Conservation (phyloP, 1,140 invertebrate genomes). For the Megalopta genalis region DNA sequence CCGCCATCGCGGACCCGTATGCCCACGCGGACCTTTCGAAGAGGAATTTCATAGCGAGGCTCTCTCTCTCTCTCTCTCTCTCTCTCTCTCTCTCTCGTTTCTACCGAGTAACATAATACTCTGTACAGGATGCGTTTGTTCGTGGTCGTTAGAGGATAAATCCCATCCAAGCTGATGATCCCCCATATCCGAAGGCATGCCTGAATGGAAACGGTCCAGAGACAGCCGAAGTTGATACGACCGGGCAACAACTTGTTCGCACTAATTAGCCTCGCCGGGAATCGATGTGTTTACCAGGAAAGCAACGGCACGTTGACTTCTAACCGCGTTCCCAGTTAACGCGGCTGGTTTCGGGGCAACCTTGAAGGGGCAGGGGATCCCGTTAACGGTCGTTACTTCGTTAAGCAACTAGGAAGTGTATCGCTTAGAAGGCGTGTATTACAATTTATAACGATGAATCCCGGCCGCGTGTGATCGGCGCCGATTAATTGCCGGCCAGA, state of each 20-base stretch:
- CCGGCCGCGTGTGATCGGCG: conserved; percentile 41
- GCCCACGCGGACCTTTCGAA: not conserved
- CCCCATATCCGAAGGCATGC: not conserved
- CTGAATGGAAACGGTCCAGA: not conserved
- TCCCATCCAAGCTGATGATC: not conserved
- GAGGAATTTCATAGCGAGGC: not conserved
- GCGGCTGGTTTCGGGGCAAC: conserved; percentile 32
- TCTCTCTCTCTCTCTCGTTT: not conserved
- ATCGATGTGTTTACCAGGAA: conserved; percentile 35
- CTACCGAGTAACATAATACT: not conserved
- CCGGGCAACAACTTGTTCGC: conserved; percentile 1
- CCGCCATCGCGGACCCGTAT: not conserved
- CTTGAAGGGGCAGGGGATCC: conserved; percentile 49
- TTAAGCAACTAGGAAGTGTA: conserved; percentile 58
- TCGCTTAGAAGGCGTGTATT: conserved; percentile 60
- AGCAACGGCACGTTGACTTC: conserved; percentile 23
- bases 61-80: no score
- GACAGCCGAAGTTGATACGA: not conserved
- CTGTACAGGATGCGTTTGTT: not conserved
- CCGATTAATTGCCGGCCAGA: conserved; percentile 60
- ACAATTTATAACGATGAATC: conserved; percentile 54
- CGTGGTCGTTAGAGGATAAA: not conserved
- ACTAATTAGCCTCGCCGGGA: conserved; percentile 8
- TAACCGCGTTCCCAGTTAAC: conserved; percentile 19
- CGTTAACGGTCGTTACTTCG: conserved; percentile 55